phyloP scores from a whole-genome alignment of 2,888 invertebrate genomes.

The Hyalella azteca region DNA sequence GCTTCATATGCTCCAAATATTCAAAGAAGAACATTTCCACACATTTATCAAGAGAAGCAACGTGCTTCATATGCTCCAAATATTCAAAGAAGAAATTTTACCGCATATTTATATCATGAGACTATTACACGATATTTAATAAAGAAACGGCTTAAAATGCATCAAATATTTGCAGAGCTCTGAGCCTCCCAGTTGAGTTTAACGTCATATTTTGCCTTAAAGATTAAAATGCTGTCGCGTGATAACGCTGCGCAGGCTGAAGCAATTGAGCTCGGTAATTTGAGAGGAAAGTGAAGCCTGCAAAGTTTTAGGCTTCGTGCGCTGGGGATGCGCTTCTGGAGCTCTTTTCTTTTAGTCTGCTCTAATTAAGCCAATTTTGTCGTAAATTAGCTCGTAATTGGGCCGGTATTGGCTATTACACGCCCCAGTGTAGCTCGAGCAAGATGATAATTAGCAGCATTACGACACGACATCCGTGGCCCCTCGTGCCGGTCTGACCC shows the following conservation, averaged over 20 bases:
- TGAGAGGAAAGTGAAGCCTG: background rate
- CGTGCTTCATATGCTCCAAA: too few relatives aligned
- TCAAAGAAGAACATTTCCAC: too few relatives aligned
- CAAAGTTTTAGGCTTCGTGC: background rate
- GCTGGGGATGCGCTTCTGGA: background rate
- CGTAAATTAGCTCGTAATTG: conserved; percentile 30
- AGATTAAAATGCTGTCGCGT: background rate
- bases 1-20: too few relatives aligned
- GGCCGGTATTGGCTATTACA: conserved; percentile 37
- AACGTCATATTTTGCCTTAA: background rate
- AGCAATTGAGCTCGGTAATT: background rate
- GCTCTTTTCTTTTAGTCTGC: conserved; percentile 7
- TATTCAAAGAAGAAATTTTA: too few relatives aligned
- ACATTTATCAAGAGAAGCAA: too few relatives aligned
- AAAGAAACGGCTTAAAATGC: too few relatives aligned
- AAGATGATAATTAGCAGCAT: conserved; percentile 21
- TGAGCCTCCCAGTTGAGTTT: too few relatives aligned
- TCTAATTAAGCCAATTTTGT: conserved; percentile 35
- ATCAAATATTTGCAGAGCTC: too few relatives aligned
- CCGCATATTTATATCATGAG: too few relatives aligned
- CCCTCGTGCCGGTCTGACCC: too few relatives aligned
- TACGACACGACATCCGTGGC: too few relatives aligned
- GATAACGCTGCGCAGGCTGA: background rate
- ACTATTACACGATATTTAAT: too few relatives aligned
- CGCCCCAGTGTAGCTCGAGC: conserved; percentile 10